Base-by-base conservation (phyloP, 64 coral and sea anemone species). In the Acropora tenuis region DNA sequence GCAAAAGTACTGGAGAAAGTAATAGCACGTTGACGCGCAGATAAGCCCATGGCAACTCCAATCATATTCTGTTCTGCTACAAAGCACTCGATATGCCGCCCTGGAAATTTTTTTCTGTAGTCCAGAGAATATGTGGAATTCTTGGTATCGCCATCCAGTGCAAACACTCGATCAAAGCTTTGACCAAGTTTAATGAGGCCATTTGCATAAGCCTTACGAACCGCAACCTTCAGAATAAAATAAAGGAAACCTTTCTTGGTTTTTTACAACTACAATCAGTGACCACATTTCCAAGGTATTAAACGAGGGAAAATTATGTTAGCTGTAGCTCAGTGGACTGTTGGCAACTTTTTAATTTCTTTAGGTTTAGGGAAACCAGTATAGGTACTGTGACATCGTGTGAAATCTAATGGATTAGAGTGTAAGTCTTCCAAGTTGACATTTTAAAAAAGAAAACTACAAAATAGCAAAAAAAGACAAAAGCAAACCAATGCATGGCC, bases 31-130 rank as follows among this genome's bases (percentile, higher is more conserved):
- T 48, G 78, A 48, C 97, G 93, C 40, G 97, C 93, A 18, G 90
- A 91, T 45, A 91, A 99, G 1, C 97, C 97, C 19, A 99, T 92
- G 18, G 94, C 97, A 45, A 99, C 97, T 30, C 97, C 97, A 4
- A 99, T 55, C 77, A 99, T 90, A 78, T 99, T 99, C 79, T 99
- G 97, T 30, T 99, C 97, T 9, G 97, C 97, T 69, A 99, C 95
- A 75, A 96, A 99, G 63, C 97, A 99, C 55, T 99, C 97, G 2
- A 99, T 93, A 61, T 88, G 95, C 2, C 94, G 91, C 1, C 84
- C 94, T 48, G 94, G 88, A 48, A 86, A 85, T 8, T 48, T 79
- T 18, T 99, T 94, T 91, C 90, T 91, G 78, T 96, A 93, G 5
- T 88, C 92, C 15, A 89, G 79, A 10, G 97, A 91, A 48, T 91